phyloP scores from a whole-genome alignment of 2,797 vertebrate species.

The Pantherophis alleghaniensis region DNA sequence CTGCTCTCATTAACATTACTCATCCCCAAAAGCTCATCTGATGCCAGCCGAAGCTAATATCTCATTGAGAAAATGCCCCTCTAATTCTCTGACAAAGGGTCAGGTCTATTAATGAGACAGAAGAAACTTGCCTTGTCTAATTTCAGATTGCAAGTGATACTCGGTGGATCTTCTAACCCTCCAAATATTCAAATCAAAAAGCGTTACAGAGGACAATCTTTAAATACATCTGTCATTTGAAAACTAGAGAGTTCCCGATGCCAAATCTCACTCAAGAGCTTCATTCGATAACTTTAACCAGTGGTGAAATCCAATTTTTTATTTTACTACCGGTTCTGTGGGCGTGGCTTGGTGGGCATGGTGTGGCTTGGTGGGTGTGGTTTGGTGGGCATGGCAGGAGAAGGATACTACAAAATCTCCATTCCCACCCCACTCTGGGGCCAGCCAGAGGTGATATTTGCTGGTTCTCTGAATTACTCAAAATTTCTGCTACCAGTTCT shows the following conservation, averaged over 20 bases:
- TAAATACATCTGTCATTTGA: neutral
- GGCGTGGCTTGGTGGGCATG: too few species aligned
- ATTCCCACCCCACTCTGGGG: too few species aligned
- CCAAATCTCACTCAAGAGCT: neutral
- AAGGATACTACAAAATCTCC: too few species aligned
- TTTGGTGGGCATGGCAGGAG: too few species aligned
- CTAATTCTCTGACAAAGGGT: neutral
- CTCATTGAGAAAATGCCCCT: neutral
- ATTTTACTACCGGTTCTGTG: too few species aligned
- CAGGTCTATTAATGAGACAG: slow-evolving; percentile 4
- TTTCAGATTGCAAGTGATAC: neutral
- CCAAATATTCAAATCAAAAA: slow-evolving; percentile 10
- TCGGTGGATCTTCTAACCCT: neutral
- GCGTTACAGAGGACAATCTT: neutral
- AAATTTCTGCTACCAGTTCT: too few species aligned
- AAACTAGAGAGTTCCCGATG: neutral
- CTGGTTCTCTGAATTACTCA: too few species aligned
- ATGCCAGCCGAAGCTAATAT: slow-evolving; percentile 10
- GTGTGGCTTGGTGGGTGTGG: too few species aligned
- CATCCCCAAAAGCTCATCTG: neutral
- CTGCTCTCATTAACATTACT: neutral
- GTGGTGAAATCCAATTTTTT: too few species aligned
- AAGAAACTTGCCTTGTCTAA: neutral
- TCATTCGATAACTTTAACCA: neutral
- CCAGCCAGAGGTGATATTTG: too few species aligned